phyloP scores from a whole-genome alignment of 2,888 invertebrate species.

The Ptychoptera albimana region DNA sequence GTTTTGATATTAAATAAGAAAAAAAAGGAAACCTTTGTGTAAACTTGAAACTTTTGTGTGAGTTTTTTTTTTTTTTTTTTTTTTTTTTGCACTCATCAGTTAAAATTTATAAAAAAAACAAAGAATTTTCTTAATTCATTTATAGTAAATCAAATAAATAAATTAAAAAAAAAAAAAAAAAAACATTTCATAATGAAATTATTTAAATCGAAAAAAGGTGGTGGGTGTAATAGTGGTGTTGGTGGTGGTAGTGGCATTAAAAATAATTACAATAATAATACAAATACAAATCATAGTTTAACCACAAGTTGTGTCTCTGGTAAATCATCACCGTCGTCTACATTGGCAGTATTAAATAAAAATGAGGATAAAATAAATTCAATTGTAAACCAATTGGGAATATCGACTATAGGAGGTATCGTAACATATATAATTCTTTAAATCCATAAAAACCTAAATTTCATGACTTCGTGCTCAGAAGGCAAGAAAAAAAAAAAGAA shows the following conservation, averaged over 20 bases:
- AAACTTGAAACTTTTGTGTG: too few species aligned
- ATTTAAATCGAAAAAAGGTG: constrained; percentile 28
- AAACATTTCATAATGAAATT: constrained; percentile 26
- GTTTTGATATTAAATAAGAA: too few species aligned
- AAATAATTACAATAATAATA: too few species aligned
- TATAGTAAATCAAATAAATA: too few species aligned
- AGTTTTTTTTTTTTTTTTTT: too few species aligned
- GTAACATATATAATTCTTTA: not conserved
- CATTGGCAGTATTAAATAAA: not conserved
- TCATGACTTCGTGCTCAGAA: not conserved
- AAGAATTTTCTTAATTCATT: too few species aligned
- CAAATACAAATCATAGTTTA: not conserved
- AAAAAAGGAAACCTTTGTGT: too few species aligned
- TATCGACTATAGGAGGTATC: constrained; percentile 1
- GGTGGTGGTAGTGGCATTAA: not conserved
- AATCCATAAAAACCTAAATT: not conserved
- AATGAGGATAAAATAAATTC: constrained; percentile 3
- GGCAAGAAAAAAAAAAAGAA: too few species aligned
- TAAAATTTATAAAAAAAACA: too few species aligned
- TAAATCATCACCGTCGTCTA: constrained; percentile 13
- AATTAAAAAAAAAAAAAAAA: constrained; percentile 1
- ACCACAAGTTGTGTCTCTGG: constrained; percentile 30
- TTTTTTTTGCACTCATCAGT: too few species aligned
- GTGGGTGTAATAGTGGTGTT: not conserved
- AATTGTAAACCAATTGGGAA: not conserved